These are phyloP conservation scores for Drosophila baimaii DNA, from an alignment of 1,140 invertebrate genomes.

Conservation along the genomic window DNA sequence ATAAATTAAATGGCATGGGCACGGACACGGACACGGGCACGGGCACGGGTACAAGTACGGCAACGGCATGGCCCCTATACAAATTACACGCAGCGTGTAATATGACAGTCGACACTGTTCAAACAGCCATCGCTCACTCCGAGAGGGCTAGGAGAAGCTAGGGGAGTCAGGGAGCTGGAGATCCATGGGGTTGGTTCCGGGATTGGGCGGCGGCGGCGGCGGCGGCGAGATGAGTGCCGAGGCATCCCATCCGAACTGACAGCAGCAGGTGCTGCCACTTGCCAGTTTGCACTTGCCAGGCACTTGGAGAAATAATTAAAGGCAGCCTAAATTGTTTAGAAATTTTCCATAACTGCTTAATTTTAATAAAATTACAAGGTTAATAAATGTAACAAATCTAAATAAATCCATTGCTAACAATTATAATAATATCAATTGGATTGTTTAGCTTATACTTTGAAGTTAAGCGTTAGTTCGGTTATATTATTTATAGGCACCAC, in stretches of 20 bases:
- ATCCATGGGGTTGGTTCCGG: neutral
- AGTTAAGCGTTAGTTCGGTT: no score
- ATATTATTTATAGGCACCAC: no score
- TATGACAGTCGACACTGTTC: constrained; percentile 63
- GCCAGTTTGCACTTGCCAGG: constrained; percentile 21
- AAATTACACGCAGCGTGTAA: constrained; percentile 65
- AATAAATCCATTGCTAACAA: no score
- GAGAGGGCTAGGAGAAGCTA: neutral
- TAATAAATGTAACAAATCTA: no score
- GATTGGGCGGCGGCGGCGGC: neutral
- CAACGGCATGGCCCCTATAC: constrained; percentile 27
- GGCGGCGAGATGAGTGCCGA: constrained; percentile 31
- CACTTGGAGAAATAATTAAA: constrained; percentile 12
- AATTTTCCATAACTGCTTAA: no score
- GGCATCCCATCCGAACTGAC: constrained; percentile 46
- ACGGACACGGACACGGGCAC: neutral
- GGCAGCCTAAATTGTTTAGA: no score
- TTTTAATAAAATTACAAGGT: no score
- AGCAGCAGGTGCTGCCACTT: constrained; percentile 61
- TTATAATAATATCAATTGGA: no score
- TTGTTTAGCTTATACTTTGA: no score
- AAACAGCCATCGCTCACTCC: constrained; percentile 66
- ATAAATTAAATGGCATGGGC: constrained; percentile 54
- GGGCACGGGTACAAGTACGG: neutral
- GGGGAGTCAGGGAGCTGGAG: neutral